Evolutionary conservation across 2,888 invertebrate species (phyloP), one percentile per base, ranked within the genome.

Genomic region (Oligia latruncula): DNA sequence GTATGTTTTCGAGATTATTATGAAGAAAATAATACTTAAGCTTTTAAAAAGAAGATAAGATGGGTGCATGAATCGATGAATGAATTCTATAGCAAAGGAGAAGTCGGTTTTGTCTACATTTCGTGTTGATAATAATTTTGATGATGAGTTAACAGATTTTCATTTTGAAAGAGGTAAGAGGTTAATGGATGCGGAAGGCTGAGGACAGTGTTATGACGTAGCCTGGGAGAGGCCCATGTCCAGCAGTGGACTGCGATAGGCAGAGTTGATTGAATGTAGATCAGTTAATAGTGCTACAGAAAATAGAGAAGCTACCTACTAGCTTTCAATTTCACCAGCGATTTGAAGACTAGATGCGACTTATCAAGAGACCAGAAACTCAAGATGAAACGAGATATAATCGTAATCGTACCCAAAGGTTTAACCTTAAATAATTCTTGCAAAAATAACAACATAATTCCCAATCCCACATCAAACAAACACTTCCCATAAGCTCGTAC

Each of bases 401-500:
- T 40, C 4, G 1, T 5, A 23, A 40, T 40, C 17, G 17, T 29
- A 17, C 8, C 29, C 2, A 40, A 65, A 65, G 1, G 40, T 11
- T 40, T 40, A 40, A 40, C 11, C 5, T 2, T 40, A 40, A 65
- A 11, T 35, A 75, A 66, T 64, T 60, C 23, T 68, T 49, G 65
- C 86, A 82, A 83, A 82, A 72, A 49, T 72, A 80, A 72, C 49
- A 74, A 52, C 65, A 60, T 64, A 49, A 75, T 70, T 43, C 35
- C 52, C 35, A n/a, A 66, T 70, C 60, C 58, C 43, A 71, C 46
- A 71, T 80, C 80, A 87, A 85, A 84, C n/a, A 83, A 68, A 76
- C 73, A 85, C 66, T 86, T 78, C 67, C 35, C 73, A 55, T 77
- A 70, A 75, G 58, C 81, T 84, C 46, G 84, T 71, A 83, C 80